A percentile compares a stretch with the other conserved stretches of the same genome.
phyloP scores from a whole-genome alignment of 2,113 vertebrate species.

The Rhynchomys soricoides region DNA sequence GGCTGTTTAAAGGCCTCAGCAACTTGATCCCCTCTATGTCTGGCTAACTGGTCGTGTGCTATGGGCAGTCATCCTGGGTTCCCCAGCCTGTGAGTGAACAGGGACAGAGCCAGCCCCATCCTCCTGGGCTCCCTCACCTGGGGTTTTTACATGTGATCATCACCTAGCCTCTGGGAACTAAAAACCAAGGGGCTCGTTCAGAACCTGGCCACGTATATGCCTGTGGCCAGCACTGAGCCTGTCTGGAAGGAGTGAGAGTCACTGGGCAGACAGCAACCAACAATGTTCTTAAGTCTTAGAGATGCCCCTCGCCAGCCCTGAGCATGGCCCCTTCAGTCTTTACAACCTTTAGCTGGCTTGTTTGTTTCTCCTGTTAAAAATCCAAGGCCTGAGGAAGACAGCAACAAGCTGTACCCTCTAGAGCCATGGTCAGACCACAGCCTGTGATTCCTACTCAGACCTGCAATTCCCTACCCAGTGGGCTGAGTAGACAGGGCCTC shows the following conservation, averaged over 20 bases:
- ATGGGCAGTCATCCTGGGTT: neutral
- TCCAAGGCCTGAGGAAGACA: neutral
- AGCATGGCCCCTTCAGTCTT: neutral
- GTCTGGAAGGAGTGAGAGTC: neutral
- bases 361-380: neutral
- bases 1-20: neutral
- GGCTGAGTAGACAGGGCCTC: neutral
- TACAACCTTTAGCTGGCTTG: neutral
- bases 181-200: neutral
- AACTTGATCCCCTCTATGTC: neutral
- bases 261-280: neutral
- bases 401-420: neutral
- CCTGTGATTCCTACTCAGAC: neutral
- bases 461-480: accelerated
- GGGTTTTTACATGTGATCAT: neutral
- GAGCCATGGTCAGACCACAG: neutral
- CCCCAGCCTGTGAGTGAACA: neutral
- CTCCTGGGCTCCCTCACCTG: neutral
- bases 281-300: neutral
- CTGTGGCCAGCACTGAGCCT: neutral
- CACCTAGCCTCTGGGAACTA: accelerated
- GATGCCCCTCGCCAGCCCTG: neutral
- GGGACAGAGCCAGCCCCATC: neutral
- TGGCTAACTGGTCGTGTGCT: neutral
- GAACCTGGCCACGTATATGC: neutral